Base-by-base conservation (phyloP, 2,888 invertebrate species). In the Ephialtes manifestator region DNA sequence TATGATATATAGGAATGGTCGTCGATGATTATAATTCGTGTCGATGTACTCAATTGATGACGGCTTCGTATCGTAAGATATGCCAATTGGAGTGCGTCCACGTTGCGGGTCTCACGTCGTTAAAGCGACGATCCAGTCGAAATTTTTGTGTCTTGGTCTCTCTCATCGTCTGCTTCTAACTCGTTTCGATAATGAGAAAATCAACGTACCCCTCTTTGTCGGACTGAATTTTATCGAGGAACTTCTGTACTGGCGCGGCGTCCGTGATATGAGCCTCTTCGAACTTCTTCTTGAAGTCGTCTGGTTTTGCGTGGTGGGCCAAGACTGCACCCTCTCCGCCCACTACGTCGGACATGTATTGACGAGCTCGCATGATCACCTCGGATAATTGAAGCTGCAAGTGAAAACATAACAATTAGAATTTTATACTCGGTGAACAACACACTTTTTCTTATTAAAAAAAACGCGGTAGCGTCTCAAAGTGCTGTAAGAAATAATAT, bases 321-420 rank as follows among this genome's bases (percentile, higher is more conserved):
- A 98, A 95, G 71, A 98, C 98, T 91, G 98, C 98, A 90, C 98
- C 98, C 86, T 96, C 96, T 10, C 97, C 97, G 71, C 98, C 98
- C 31, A 97, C 97, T 71, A 99, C 96, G 92, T 98, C 97, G 89
- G 97, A 96, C 96, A 99, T 99, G 95, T 99, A 99, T 94, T 97
- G 97, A 90, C 99, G 97, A 55, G 99, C 98, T 90, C 98, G 97
- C 96, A 98, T 98, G 90, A 99, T 98, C 90, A 99, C 99, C 95
- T 99, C 99, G 8, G 99, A 99, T 88, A 99, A 95, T 96, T 99
- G 99, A 88, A 99, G 96, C 99, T 99, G 95, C 68, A 95, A 94
- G 90, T 55, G 75, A 65, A 20, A 24, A 77, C 60, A 70, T 4
- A 81, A 39, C 5, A 60, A 67, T 48, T 46, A 58, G 79, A 53